Evolutionary conservation across 1,140 invertebrate genomes (phyloP).

Genomic region (Scylla paramamosain): DNA sequence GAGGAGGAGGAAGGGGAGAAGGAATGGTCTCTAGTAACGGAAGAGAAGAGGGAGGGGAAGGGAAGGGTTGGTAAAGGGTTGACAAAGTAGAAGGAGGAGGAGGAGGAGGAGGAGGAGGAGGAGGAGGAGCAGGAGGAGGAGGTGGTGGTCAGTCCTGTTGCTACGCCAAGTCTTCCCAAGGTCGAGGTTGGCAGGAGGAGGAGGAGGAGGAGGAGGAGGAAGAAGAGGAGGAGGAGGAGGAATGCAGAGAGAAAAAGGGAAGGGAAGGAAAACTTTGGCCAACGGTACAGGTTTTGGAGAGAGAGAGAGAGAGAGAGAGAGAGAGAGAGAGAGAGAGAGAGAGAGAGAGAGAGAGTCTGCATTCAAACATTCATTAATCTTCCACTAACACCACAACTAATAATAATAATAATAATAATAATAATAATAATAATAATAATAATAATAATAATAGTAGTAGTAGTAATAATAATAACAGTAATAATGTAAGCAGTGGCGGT

Average conservation of each 20-base stretch:
- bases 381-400: not conserved
- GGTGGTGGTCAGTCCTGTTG: too few relatives aligned
- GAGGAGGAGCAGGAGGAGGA: not conserved
- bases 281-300: not conserved
- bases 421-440: too few relatives aligned
- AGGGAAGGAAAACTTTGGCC: not conserved
- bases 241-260: not conserved
- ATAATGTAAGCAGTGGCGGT: too few relatives aligned
- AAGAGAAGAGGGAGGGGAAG: not conserved
- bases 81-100: not conserved
- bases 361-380: not conserved
- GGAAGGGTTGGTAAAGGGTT: not conserved
- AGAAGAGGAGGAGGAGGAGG: not conserved
- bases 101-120: not conserved
- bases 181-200: not conserved
- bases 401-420: not conserved
- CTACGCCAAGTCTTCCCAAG: too few relatives aligned
- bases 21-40: not conserved
- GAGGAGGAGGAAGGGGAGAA: not conserved
- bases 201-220: not conserved
- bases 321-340: conserved; percentile 31
- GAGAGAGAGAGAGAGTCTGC: not conserved
- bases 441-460: too few relatives aligned
- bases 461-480: too few relatives aligned
- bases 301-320: conserved; percentile 29